Conservation (phyloP, 2,888 invertebrate species). For the Stramonita haemastoma region DNA sequence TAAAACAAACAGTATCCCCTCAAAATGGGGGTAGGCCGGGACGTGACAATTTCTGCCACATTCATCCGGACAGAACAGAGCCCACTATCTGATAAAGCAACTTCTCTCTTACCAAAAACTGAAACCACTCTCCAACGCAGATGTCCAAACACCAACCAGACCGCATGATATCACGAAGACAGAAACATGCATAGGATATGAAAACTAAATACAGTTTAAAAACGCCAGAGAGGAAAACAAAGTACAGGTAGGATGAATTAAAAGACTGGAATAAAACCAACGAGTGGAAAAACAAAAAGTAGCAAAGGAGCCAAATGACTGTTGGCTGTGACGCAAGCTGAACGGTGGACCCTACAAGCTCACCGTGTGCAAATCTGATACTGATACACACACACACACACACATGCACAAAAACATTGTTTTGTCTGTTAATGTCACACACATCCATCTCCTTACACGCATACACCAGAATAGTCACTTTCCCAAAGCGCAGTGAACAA, state of each 20-base stretch:
- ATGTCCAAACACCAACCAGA: not conserved
- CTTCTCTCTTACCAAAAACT: too few species aligned
- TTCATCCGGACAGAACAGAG: too few species aligned
- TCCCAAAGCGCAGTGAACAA: slow-evolving; percentile 10
- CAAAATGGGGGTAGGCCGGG: too few species aligned
- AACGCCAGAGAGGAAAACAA: not conserved
- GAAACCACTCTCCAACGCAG: not conserved
- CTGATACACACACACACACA: not conserved
- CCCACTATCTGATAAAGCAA: too few species aligned
- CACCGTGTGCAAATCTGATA: not conserved
- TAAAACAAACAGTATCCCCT: too few species aligned
- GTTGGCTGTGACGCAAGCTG: not conserved
- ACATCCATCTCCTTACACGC: not conserved
- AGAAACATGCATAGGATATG: not conserved
- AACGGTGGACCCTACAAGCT: not conserved
- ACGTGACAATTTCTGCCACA: too few species aligned
- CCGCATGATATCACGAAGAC: not conserved
- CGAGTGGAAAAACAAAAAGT: not conserved
- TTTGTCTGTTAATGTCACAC: not conserved
- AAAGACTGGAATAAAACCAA: not conserved
- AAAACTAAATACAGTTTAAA: not conserved
- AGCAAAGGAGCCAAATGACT: not conserved
- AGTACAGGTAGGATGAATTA: not conserved
- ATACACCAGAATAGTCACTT: not conserved
- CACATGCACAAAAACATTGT: too few species aligned